Conservation (phyloP, 2,888 invertebrate species). For the Spodoptera picta region DNA sequence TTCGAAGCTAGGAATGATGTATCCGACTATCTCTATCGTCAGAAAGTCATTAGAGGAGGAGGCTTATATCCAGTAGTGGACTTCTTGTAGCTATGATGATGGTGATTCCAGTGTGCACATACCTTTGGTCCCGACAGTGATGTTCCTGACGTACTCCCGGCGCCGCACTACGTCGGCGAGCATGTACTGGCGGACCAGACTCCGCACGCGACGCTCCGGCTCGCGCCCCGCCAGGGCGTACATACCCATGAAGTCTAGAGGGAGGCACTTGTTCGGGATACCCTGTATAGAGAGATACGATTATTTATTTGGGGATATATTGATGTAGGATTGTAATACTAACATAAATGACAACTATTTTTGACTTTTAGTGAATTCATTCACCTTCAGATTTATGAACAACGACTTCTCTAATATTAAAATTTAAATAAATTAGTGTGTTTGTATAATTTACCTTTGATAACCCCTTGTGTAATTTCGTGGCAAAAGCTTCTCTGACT, state of each 20-base stretch:
- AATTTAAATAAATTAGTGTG: not conserved
- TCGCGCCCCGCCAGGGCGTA: slow-evolving; percentile 97
- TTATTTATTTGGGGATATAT: not conserved
- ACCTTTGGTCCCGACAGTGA: slow-evolving; percentile 92
- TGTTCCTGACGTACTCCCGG: slow-evolving; percentile 96
- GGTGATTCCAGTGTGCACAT: not conserved
- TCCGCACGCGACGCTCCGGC: slow-evolving; percentile 93
- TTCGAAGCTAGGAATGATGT: too few species aligned
- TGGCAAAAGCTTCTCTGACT: slow-evolving; percentile 96
- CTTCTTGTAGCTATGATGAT: too few species aligned
- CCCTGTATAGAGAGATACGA: slow-evolving; percentile 85
- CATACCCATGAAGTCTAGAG: slow-evolving; percentile 98
- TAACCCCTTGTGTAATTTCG: slow-evolving; percentile 97
- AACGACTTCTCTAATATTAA: too few species aligned
- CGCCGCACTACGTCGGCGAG: slow-evolving; percentile 96
- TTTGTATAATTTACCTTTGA: slow-evolving; percentile 78
- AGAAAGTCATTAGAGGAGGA: too few species aligned
- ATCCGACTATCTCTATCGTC: too few species aligned
- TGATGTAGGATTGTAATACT: not conserved
- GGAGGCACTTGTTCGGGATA: slow-evolving; percentile 96
- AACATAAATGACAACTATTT: too few species aligned
- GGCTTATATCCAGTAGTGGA: too few species aligned
- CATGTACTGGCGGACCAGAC: slow-evolving; percentile 93
- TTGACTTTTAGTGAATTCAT: too few species aligned
- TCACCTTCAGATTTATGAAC: too few species aligned